phyloP scores from a whole-genome alignment of 1,140 invertebrate genomes.

The Habropoda laboriosa region DNA sequence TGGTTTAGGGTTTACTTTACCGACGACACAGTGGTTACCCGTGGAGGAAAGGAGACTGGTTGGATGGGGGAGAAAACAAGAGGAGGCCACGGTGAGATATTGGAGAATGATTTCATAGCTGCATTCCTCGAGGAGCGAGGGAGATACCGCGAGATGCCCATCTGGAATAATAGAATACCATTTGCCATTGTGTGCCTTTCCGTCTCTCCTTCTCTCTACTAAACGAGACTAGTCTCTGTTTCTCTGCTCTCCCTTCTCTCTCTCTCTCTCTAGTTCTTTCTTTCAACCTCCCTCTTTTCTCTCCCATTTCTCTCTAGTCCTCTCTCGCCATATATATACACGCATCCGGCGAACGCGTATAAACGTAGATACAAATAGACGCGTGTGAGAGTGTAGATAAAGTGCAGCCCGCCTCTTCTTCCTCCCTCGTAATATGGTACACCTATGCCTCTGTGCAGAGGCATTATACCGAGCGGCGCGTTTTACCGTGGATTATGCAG shows the following conservation, averaged over 20 bases:
- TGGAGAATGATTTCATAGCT: conserved; percentile 74
- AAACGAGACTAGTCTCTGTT: conserved; percentile 12
- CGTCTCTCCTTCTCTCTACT: conserved; percentile 39
- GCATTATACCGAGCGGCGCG: conserved; percentile 56
- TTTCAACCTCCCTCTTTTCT: conserved; percentile 32
- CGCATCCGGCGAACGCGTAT: conserved; percentile 7
- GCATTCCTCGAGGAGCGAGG: conserved; percentile 64
- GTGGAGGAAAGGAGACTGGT: background rate
- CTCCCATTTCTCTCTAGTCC: conserved; percentile 15
- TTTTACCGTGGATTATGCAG: conserved; percentile 58
- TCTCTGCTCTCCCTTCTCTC: conserved; percentile 28
- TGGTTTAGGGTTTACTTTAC: conserved; percentile 61
- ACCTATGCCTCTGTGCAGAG: conserved; percentile 40
- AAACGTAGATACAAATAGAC: conserved; percentile 23
- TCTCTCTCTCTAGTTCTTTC: conserved; percentile 29
- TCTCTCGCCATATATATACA: conserved; percentile 3
- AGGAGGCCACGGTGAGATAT: conserved; percentile 67
- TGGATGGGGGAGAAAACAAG: conserved; percentile 14
- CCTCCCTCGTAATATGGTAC: conserved; percentile 46
- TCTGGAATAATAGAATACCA: conserved; percentile 79
- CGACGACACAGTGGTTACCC: conserved; percentile 51
- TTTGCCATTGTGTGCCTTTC: conserved; percentile 73
- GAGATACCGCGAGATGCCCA: conserved; percentile 63
- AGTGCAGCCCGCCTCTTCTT: conserved; percentile 37
- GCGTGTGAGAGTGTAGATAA: conserved; percentile 19